A percentile compares a stretch with the other conserved stretches of the same genome.
phyloP scores from a whole-genome alignment of 2,888 invertebrate genomes.

The Liposcelis brunnea region DNA sequence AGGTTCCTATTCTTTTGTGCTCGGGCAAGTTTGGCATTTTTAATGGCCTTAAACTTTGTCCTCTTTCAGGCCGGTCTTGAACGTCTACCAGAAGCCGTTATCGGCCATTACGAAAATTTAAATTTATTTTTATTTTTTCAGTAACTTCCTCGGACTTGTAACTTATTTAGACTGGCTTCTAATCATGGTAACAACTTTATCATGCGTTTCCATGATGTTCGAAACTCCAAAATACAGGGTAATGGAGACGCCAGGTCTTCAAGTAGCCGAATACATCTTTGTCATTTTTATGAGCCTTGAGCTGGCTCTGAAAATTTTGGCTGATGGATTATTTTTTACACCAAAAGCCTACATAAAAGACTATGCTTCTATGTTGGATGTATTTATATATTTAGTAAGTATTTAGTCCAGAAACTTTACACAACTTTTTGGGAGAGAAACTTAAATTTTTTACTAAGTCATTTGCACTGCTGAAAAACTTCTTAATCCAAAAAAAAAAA shows the following conservation, averaged over 20 bases:
- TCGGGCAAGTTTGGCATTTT: too few species aligned
- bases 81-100: too few species aligned
- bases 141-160: conserved; percentile 91
- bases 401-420: neutral
- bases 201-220: conserved; percentile 98
- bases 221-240: conserved; percentile 89
- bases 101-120: too few species aligned
- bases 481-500: neutral
- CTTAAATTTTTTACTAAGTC: neutral
- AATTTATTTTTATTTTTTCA: conserved; percentile 26
- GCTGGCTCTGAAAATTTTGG: conserved; percentile 83
- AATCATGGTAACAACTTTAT: conserved; percentile 94
- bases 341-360: conserved; percentile 98
- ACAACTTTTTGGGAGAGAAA: neutral
- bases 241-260: conserved; percentile 83
- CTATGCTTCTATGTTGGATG: conserved; percentile 88
- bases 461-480: neutral
- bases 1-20: too few species aligned
- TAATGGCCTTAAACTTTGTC: too few species aligned
- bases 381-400: conserved; percentile 89
- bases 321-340: conserved; percentile 96
- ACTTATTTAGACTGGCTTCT: conserved; percentile 99
- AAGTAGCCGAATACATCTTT: conserved; percentile 93
- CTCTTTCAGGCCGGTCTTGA: too few species aligned
- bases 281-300: conserved; percentile 98